Percentiles rank a stretch among this genome's conserved stretches.
phyloP scores from a whole-genome alignment of 2,888 invertebrate genomes.

The Zhuqinia jingwanae region DNA sequence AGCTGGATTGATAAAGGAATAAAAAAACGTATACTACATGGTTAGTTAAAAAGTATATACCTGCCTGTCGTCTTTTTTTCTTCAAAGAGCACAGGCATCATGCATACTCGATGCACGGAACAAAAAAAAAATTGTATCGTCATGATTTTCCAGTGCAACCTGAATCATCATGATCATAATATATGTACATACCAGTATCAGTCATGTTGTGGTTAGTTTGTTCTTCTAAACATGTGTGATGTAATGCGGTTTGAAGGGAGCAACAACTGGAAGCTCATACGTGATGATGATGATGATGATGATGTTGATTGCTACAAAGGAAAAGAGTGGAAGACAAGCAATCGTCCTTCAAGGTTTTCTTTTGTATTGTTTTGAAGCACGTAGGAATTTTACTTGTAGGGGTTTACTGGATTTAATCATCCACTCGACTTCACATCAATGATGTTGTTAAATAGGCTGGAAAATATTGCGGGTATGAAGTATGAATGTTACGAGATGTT shows the following conservation, averaged over 20 bases:
- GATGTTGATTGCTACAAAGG: no score
- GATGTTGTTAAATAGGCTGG: constrained; percentile 40
- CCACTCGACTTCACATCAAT: background rate
- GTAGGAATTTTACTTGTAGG: constrained; percentile 3
- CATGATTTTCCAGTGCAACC: constrained; percentile 46
- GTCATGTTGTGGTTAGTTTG: constrained; percentile 37
- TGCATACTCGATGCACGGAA: background rate
- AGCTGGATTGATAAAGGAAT: background rate
- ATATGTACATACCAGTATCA: background rate
- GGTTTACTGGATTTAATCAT: constrained; percentile 12
- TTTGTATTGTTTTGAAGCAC: background rate
- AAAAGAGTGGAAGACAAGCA: background rate
- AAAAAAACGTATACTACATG: background rate
- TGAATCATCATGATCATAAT: background rate
- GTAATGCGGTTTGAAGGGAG: constrained; percentile 40
- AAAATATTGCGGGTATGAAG: constrained; percentile 1
- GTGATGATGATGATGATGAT: background rate
- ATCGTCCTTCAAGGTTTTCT: constrained; percentile 49
- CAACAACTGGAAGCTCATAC: constrained; percentile 51
- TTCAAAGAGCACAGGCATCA: background rate
- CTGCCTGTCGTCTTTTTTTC: constrained; percentile 10
- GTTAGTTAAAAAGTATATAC: no score
- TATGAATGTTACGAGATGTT: no score
- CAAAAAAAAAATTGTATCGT: constrained; percentile 40
- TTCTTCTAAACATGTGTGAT: constrained; percentile 41